Base-by-base conservation (phyloP, 1,140 invertebrate genomes). In the Samia ricini region DNA sequence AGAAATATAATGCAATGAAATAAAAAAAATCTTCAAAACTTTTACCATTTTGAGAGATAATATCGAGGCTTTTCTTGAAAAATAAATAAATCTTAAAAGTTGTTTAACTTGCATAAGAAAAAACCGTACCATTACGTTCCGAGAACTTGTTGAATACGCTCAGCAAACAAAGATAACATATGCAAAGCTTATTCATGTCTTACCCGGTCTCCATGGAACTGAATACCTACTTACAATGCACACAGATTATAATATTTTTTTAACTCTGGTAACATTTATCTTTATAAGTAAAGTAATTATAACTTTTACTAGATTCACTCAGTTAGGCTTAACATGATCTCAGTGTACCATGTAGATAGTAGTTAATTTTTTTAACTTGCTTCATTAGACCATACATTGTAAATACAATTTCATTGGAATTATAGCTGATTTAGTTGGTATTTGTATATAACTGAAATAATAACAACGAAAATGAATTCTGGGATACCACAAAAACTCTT, bases 131-230 rank as follows among this genome's bases (percentile, higher is more conserved):
- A 42, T 42, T 42, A 42, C 22, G n/a, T 26, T 18, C n/a, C 3
- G 7, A 42, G 15, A 42, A 68, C 60, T 66, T 66, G 64, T 66
- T 66, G 64, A 66, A 62, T 62, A 61, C 50, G 54, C 48, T 33
- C 18, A 23, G 42, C 48, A 62, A 66, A 62, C 60, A 66, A 59
- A 62, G 60, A 62, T 66, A 62, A 66, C 63, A 54, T 65, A 65
- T 65, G 64, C 55, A 62, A 62, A 66, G 49, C 60, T 51, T 66
- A 66, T 66, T 66, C 64, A 66, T 66, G 60, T 42, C 60, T 66
- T 24, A 49, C 33, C 63, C 36, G 18, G 18, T 66, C 56, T 56
- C 29, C 15, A 18, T 42, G 33, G 60, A 26, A 56, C n/a, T 20
- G 49, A 36, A 57, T 49, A 64, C 33, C 61, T 50, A 59, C 33